Evolutionary conservation across 2,113 vertebrate species (phyloP), one percentile per base, ranked within the genome.

Genomic region (Bubalus kerabau): DNA sequence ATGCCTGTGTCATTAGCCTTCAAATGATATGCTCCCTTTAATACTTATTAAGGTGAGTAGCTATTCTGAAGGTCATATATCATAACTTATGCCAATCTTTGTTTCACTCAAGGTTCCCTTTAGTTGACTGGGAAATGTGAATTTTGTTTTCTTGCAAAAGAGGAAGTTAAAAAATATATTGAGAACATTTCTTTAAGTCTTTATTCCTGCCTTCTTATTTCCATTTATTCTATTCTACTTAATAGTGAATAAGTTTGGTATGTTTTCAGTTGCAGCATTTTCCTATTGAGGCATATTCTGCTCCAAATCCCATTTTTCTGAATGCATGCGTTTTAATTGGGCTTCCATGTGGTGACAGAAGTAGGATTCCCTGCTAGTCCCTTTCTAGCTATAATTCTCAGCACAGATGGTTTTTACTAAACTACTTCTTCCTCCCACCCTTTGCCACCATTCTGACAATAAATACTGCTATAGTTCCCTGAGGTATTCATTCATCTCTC

Each of bases 401-500:
- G 81, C 89, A 97, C 87, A 92, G 89, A 84, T 87, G 82, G 89
- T 32, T 97, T 96, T 95, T 62, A 94, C 95, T 64, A 56, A 36
- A 30, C 23, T 14, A 19, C 56, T 94, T 96, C 76, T 97, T 87
- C 71, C 67, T 97, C 15, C 81, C 40, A 90, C 57, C 57, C 30
- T 91, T 91, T 11, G 90, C 54, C 57, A 80, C 59, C 36, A 74
- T 54, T 30, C 43, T 2, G 8, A 46, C 36, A 91, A 84, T 95
- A 94, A 88, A 96, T 74, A 57, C 14, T 48, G 46, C 81, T 93
- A 56, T 28, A 81, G 52, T 54, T 30, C 60, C 85, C 95, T 85
- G 78, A 81, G 82, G 56, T 71, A 81, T 28, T 40, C 71, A 67
- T 95, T 96, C 59, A 60, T 93, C 30, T 78, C 57, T 80, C 14